Evolutionary conservation across 1,140 invertebrate species (phyloP).

Genomic region (Stegodyphus dumicola): DNA sequence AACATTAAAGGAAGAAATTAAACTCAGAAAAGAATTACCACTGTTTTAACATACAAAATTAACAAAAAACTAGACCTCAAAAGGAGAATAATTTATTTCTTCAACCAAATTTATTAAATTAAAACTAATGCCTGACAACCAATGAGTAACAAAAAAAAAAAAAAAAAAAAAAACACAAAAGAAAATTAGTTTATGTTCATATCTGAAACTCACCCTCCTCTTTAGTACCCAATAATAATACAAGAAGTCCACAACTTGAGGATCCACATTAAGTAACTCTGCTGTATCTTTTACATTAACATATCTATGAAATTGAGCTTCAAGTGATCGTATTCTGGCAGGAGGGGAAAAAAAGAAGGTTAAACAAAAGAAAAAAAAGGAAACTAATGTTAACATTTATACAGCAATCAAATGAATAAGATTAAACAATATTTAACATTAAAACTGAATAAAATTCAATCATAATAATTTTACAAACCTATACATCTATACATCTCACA

Average conservation of each 20-base stretch:
- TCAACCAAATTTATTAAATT: too few species aligned
- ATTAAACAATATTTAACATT: conserved; percentile 5
- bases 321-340: conserved; percentile 86
- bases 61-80: too few species aligned
- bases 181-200: too few species aligned
- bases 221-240: conserved; percentile 86
- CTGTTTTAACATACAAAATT: too few species aligned
- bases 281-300: conserved; percentile 46
- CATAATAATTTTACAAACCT: too few species aligned
- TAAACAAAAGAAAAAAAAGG: conserved; percentile 2
- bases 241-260: conserved; percentile 37
- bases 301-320: conserved; percentile 57
- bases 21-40: too few species aligned
- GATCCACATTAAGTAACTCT: conserved; percentile 14
- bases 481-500: too few species aligned
- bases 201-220: conserved; percentile 68
- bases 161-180: too few species aligned
- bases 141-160: too few species aligned
- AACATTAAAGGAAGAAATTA: too few species aligned
- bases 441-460: neutral
- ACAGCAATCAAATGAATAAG: neutral
- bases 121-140: too few species aligned
- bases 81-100: too few species aligned
- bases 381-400: neutral
- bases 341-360: conserved; percentile 41